phyloP scores from a whole-genome alignment of 2,888 invertebrate species.

The Leptinotarsa tumamoca region DNA sequence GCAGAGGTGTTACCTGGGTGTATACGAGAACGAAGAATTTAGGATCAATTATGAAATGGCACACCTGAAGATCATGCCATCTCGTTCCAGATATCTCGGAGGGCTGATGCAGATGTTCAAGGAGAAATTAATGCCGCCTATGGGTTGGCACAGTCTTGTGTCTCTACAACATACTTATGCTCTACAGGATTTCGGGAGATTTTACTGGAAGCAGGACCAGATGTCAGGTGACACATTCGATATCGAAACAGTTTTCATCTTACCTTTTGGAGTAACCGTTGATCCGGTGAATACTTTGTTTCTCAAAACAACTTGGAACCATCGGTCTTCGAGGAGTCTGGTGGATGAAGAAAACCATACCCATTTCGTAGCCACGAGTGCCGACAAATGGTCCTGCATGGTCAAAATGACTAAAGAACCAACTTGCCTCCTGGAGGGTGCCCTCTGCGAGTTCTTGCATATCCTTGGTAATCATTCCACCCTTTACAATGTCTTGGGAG shows the following conservation, averaged over 20 bases:
- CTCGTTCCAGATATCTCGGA: constrained; percentile 85
- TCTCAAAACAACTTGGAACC: constrained; percentile 88
- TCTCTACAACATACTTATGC: constrained; percentile 82
- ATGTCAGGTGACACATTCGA: constrained; percentile 71
- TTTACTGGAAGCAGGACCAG: constrained; percentile 75
- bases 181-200: constrained; percentile 67
- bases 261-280: constrained; percentile 88
- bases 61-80: constrained; percentile 83
- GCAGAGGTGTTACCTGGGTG: constrained; percentile 85
- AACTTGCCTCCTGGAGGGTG: constrained; percentile 82
- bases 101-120: constrained; percentile 90
- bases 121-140: constrained; percentile 82
- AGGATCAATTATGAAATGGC: constrained; percentile 91
- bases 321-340: constrained; percentile 85
- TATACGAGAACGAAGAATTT: constrained; percentile 79
- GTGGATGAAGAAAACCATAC: constrained; percentile 89
- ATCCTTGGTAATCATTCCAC: constrained; percentile 67
- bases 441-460: constrained; percentile 78
- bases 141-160: constrained; percentile 73
- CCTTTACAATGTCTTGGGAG: constrained; percentile 70
- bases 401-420: constrained; percentile 77
- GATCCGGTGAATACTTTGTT: constrained; percentile 84
- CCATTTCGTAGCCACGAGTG: constrained; percentile 86
- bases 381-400: constrained; percentile 84
- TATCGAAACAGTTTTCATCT: constrained; percentile 68